A percentile compares a stretch with the other conserved stretches of the same genome.
Evolutionary conservation across 2,113 vertebrate species (phyloP).

Genomic region (Lagopus muta): DNA sequence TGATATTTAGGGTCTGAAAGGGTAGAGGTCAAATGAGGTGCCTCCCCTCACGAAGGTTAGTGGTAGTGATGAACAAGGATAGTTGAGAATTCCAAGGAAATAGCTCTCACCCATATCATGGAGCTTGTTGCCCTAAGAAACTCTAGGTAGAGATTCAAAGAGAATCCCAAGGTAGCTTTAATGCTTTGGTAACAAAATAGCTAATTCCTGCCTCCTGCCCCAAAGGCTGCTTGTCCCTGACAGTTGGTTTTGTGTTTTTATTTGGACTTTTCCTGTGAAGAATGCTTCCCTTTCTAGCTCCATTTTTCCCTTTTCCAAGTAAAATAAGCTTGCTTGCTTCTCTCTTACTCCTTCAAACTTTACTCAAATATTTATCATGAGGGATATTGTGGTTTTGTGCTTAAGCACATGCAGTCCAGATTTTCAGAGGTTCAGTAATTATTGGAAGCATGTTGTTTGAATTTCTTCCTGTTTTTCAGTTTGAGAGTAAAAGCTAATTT

Average conservation of each 20-base stretch:
- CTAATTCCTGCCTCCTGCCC: neutral
- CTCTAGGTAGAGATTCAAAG: neutral
- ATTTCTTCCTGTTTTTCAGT: neutral
- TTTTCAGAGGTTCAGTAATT: neutral
- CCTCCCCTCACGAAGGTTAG: neutral
- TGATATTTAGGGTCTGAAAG: slow-evolving; percentile 63
- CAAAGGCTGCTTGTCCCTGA: neutral
- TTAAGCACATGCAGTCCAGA: neutral
- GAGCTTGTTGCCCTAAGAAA: neutral
- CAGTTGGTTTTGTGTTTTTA: neutral
- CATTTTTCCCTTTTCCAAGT: neutral
- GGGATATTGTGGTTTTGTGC: neutral
- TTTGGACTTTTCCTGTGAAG: neutral
- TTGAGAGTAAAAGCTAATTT: neutral
- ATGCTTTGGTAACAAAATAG: neutral
- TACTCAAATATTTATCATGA: neutral
- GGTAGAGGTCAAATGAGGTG: slow-evolving; percentile 34
- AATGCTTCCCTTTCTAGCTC: neutral
- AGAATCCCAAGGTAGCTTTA: neutral
- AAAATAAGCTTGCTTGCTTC: neutral
- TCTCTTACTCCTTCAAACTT: neutral
- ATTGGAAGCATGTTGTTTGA: neutral
- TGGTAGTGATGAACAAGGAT: neutral
- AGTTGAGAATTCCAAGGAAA: neutral
- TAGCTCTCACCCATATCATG: neutral